phyloP scores from a whole-genome alignment of 2,113 vertebrate genomes.

The Phylloscopus trochiloides region DNA sequence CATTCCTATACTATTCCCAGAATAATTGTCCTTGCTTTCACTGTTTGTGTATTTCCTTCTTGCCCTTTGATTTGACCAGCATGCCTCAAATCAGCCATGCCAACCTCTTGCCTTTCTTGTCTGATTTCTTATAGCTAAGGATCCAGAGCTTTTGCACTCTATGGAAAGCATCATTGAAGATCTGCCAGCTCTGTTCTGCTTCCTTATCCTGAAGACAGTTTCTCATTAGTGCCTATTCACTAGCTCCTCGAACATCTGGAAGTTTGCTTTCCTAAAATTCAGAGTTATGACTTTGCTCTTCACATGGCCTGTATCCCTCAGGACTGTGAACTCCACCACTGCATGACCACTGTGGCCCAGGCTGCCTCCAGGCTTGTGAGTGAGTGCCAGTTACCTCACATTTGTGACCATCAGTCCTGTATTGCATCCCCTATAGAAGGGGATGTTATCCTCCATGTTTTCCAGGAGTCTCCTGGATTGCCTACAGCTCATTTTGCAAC shows the following conservation, averaged over 20 bases:
- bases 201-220: not conserved
- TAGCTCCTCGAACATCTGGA: not conserved
- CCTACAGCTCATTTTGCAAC: not conserved
- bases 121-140: not conserved
- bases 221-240: not conserved
- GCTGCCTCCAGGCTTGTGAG: not conserved
- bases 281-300: not conserved
- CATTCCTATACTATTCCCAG: not conserved
- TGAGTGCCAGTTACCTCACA: not conserved
- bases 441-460: not conserved
- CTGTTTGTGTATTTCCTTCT: not conserved
- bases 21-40: not conserved
- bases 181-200: not conserved
- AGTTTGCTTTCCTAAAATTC: not conserved
- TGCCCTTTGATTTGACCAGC: not conserved
- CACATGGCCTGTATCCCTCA: fast-evolving
- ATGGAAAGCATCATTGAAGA: not conserved
- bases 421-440: too few relatives aligned
- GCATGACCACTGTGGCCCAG: not conserved
- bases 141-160: not conserved
- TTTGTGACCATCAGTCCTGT: not conserved
- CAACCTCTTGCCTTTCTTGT: not conserved
- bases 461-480: not conserved
- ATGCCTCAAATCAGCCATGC: not conserved
- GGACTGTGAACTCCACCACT: not conserved